phyloP scores from a whole-genome alignment of 2,113 vertebrate species.

The Neofelis nebulosa region DNA sequence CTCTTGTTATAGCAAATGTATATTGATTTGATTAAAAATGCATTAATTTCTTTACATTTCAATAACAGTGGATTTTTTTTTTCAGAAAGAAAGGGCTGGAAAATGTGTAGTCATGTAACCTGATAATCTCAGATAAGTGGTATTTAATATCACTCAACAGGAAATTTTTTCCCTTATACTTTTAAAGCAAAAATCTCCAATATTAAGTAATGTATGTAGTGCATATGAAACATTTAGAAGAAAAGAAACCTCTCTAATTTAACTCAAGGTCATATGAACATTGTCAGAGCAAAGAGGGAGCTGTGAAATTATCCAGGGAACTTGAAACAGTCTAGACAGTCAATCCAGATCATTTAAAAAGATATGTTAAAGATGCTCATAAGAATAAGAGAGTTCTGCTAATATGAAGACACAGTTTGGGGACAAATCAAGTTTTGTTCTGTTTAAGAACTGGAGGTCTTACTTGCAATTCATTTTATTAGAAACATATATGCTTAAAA shows the following conservation, averaged over 20 bases:
- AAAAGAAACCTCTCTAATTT: constrained; percentile 55
- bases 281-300: constrained; percentile 63
- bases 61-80: constrained; percentile 67
- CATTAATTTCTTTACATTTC: constrained; percentile 65
- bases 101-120: constrained; percentile 29
- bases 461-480: constrained; percentile 52
- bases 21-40: constrained; percentile 72
- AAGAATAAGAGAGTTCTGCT: constrained; percentile 59
- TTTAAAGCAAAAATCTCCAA: constrained; percentile 41
- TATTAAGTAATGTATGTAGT: constrained; percentile 34
- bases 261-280: constrained; percentile 58
- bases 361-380: constrained; percentile 63
- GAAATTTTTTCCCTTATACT: not conserved
- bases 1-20: constrained; percentile 67
- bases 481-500: constrained; percentile 41
- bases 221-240: constrained; percentile 29
- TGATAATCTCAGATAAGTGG: constrained; percentile 51
- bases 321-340: constrained; percentile 75
- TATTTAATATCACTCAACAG: constrained; percentile 53
- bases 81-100: constrained; percentile 64
- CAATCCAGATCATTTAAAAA: constrained; percentile 72
- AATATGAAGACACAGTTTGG: constrained; percentile 57
- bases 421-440: constrained; percentile 53
- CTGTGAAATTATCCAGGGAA: constrained; percentile 71
- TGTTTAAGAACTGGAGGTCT: constrained; percentile 49